phyloP scores from a whole-genome alignment of 2,888 invertebrate genomes.

The Morpho deidamia region DNA sequence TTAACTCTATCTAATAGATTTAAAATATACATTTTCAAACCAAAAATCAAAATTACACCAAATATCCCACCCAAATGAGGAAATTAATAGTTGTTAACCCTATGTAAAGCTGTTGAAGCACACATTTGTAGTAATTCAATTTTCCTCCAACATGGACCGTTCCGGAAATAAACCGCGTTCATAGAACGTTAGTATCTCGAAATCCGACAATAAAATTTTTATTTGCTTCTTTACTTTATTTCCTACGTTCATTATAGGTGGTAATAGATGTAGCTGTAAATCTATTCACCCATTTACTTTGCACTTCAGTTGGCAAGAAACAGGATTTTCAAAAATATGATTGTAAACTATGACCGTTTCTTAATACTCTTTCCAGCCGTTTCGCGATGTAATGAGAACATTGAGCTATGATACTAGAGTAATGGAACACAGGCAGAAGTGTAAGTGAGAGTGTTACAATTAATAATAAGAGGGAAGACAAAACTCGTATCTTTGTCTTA shows the following conservation, averaged over 20 bases:
- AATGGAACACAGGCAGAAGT: no score
- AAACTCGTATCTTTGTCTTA: no score
- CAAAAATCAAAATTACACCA: no score
- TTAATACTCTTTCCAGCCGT: no score
- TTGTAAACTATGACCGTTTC: no score
- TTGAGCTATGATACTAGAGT: no score
- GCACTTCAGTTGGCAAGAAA: background rate
- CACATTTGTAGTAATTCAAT: constrained; percentile 57
- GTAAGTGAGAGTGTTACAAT: no score
- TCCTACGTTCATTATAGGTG: constrained; percentile 6
- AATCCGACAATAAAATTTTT: constrained; percentile 32
- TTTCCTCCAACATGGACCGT: constrained; percentile 42
- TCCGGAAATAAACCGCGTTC: constrained; percentile 32
- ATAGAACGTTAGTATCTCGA: constrained; percentile 21
- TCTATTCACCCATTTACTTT: background rate
- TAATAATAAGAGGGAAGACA: no score
- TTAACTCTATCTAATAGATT: no score
- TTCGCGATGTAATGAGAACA: no score
- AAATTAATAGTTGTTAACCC: background rate
- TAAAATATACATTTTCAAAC: no score
- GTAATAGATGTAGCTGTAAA: constrained; percentile 21
- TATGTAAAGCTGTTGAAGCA: constrained; percentile 25
- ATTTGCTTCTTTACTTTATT: constrained; percentile 26
- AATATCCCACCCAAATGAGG: background rate
- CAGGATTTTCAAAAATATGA: background rate